These are phyloP conservation scores for Phymanthus crucifer DNA, from an alignment of 92 coral and sea anemone genomes.

Conservation along the genomic window DNA sequence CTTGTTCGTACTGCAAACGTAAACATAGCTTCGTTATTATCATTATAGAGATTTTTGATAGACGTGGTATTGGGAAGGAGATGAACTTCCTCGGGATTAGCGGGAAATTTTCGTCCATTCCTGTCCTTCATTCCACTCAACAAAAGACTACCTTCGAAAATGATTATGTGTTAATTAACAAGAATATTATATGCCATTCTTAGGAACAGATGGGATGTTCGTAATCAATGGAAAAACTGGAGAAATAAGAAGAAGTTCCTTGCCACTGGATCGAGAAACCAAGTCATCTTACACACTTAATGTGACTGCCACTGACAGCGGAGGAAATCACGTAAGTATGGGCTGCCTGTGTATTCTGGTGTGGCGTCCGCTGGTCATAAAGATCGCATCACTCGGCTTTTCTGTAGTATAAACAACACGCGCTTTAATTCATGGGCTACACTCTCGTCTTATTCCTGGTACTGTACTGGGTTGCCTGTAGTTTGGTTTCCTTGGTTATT, in stretches of 20 bases:
- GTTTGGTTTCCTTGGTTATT: no score
- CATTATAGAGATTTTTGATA: neutral
- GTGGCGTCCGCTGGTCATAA: no score
- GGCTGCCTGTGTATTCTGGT: neutral
- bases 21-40: neutral
- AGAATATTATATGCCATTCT: no score
- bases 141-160: neutral
- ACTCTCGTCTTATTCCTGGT: no score
- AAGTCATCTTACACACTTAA: constrained; percentile 59
- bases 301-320: constrained; percentile 73
- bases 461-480: no score
- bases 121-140: no score
- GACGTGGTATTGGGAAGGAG: no score
- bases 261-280: constrained; percentile 72
- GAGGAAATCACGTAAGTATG: constrained; percentile 59
- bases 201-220: constrained; percentile 76
- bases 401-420: no score
- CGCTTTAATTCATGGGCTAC: no score
- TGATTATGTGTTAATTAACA: neutral
- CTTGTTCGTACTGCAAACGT: constrained; percentile 2
- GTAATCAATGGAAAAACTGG: constrained; percentile 75
- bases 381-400: no score
- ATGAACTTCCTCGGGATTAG: neutral
- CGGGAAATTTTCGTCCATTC: no score
- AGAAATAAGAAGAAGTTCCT: constrained; percentile 79